These are phyloP conservation scores for Conopomorpha cramerella DNA, from an alignment of 1,140 invertebrate genomes.

Conservation along the genomic window DNA sequence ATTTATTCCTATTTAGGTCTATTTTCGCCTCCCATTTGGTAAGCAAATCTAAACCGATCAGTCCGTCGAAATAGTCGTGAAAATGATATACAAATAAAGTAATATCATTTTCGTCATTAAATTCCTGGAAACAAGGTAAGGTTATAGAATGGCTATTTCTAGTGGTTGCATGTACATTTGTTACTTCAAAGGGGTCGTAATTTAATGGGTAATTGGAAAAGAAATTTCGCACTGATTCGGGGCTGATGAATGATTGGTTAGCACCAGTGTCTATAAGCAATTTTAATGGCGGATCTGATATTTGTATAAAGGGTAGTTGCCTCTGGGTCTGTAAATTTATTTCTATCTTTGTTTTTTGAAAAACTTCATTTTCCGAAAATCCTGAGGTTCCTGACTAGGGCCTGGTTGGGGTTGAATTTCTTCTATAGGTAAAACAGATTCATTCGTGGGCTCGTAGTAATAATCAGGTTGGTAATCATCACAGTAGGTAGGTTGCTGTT, in stretches of 20 bases:
- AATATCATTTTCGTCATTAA: neutral
- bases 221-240: neutral
- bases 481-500: no score
- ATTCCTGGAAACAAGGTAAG: neutral
- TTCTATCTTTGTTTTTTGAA: no score
- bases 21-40: slow-evolving; percentile 1
- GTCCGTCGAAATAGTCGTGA: slow-evolving; percentile 5
- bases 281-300: neutral
- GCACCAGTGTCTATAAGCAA: neutral
- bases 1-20: neutral
- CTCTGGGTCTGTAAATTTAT: neutral
- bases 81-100: slow-evolving; percentile 4
- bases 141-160: neutral
- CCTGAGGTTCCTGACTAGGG: no score
- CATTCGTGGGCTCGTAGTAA: no score
- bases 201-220: neutral
- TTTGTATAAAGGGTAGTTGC: neutral
- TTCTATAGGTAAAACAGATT: no score
- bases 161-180: neutral
- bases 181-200: neutral
- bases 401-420: no score
- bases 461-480: no score
- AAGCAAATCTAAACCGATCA: slow-evolving; percentile 2
- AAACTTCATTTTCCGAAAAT: no score
- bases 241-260: neutral